These are phyloP conservation scores for human (Homo sapiens) DNA, from an alignment of 2,113 vertebrate species.

Conservation along the genomic window DNA sequence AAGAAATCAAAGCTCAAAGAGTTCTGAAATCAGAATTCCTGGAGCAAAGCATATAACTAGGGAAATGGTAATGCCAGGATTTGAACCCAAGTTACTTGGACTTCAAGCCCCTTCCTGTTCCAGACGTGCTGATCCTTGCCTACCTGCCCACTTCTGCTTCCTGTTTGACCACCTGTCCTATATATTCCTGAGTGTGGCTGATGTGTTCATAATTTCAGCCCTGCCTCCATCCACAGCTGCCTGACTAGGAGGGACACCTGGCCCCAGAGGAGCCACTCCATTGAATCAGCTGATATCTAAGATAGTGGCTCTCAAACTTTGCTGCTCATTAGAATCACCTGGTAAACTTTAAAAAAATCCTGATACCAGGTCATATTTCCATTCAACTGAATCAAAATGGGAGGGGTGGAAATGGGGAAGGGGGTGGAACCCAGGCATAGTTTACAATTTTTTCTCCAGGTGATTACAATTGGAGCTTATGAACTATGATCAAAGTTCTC, in stretches of 20 bases:
- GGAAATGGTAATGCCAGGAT: background rate
- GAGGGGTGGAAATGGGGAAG: background rate
- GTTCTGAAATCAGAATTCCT: background rate
- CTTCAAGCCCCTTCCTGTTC: background rate
- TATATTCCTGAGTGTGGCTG: background rate
- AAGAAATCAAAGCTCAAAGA: background rate
- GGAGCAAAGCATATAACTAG: background rate
- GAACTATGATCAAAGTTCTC: background rate
- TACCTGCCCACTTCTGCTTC: background rate
- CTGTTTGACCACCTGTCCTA: background rate
- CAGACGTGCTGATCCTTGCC: background rate
- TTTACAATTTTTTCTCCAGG: background rate
- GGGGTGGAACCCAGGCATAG: background rate
- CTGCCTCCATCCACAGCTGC: background rate
- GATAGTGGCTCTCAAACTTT: background rate
- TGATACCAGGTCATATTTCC: background rate
- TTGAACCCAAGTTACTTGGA: background rate
- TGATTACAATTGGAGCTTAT: background rate
- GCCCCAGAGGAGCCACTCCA: background rate
- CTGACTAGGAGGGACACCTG: background rate
- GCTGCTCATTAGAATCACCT: background rate
- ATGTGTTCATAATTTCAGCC: background rate
- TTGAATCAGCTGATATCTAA: background rate
- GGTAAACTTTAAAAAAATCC: background rate
- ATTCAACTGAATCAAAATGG: background rate